These are phyloP conservation scores for Diarsia dahlii DNA, from an alignment of 2,888 invertebrate species.

Conservation along the genomic window DNA sequence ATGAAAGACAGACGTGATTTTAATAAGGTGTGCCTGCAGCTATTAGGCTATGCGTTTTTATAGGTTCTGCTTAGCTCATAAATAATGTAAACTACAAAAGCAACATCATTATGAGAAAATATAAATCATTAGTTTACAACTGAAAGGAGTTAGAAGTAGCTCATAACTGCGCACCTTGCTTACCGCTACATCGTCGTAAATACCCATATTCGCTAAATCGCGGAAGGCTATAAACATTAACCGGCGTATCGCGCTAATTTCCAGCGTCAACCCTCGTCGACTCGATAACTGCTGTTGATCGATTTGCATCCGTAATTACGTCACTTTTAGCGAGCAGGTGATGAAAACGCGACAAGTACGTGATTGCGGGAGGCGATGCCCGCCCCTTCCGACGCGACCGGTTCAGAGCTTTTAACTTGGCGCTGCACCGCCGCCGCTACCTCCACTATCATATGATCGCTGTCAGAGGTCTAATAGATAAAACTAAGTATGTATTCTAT, in stretches of 20 bases:
- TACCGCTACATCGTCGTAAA: constrained; percentile 72
- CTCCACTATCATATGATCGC: constrained; percentile 67
- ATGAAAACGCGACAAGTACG: constrained; percentile 90
- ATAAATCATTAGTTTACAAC: constrained; percentile 42
- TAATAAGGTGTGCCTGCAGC: constrained; percentile 1
- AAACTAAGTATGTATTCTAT: constrained; percentile 30
- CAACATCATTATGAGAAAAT: constrained; percentile 31
- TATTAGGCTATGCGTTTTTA: not conserved
- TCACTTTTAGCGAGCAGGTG: constrained; percentile 89
- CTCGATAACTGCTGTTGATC: constrained; percentile 88
- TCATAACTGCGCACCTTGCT: constrained; percentile 51
- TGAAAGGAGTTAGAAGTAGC: constrained; percentile 51
- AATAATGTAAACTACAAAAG: constrained; percentile 27
- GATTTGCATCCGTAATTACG: constrained; percentile 90
- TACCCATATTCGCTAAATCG: constrained; percentile 84
- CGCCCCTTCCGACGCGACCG: constrained; percentile 86
- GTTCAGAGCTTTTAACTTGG: constrained; percentile 82
- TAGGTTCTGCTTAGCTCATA: constrained; percentile 25
- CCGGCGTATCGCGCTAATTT: constrained; percentile 88
- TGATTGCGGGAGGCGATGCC: constrained; percentile 84
- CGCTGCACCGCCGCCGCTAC: constrained; percentile 54
- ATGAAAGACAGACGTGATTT: constrained; percentile 18
- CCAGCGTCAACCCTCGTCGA: constrained; percentile 87
- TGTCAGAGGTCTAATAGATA: constrained; percentile 60
- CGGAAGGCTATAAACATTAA: constrained; percentile 87